Conservation (phyloP, 2,888 invertebrate genomes). For the Horisme vitalbata region DNA sequence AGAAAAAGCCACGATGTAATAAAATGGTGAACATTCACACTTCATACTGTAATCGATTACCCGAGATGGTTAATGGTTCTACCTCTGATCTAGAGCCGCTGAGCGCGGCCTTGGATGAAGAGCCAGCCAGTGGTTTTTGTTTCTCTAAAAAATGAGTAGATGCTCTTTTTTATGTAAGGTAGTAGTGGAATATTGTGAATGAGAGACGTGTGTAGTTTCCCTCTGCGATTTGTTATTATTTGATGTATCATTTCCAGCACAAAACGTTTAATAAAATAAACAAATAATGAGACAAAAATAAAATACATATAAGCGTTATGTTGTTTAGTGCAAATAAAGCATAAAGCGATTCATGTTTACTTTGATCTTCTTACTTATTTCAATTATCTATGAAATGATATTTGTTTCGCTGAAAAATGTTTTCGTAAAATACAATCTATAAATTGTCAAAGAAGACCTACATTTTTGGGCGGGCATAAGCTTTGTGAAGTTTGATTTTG, state of each 20-base stretch:
- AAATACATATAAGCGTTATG: too few species aligned
- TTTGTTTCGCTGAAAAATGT: too few species aligned
- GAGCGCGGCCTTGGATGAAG: conserved; percentile 17
- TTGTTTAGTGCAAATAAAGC: too few species aligned
- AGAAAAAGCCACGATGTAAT: conserved; percentile 15
- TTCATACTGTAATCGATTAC: conserved; percentile 31
- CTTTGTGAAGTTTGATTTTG: conserved; percentile 11
- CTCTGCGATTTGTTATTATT: not conserved
- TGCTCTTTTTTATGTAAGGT: too few species aligned
- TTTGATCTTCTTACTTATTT: not conserved
- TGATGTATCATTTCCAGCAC: not conserved
- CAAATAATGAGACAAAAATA: not conserved
- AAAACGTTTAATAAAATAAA: too few species aligned
- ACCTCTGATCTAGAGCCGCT: conserved; percentile 21
- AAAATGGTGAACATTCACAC: conserved; percentile 24
- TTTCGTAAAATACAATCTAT: too few species aligned
- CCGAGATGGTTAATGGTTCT: conserved; percentile 21
- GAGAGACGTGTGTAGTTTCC: conserved; percentile 6
- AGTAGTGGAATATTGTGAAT: conserved; percentile 28
- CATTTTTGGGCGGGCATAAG: not conserved
- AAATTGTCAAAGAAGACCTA: not conserved
- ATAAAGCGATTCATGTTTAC: not conserved
- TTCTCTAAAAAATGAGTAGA: conserved; percentile 22
- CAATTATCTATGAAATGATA: not conserved
- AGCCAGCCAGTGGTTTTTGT: conserved; percentile 24